Percentiles rank a stretch among this genome's conserved stretches.
phyloP scores from a whole-genome alignment of 2,888 invertebrate genomes.

The Helobdella robusta region DNA sequence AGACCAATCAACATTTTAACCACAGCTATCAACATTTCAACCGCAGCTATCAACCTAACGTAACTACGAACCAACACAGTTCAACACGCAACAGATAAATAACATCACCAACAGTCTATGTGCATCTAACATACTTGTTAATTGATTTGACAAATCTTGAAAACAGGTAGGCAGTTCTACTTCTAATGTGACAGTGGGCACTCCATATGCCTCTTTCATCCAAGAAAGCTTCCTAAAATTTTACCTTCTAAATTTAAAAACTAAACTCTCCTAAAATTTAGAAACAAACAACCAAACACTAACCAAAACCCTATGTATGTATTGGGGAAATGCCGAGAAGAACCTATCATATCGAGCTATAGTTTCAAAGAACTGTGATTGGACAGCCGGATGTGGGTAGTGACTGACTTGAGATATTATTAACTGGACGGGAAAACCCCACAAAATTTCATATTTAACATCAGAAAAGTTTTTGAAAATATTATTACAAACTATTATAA shows the following conservation, averaged over 20 bases:
- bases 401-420: constrained; percentile 51
- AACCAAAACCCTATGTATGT: constrained; percentile 51
- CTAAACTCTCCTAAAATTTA: background rate
- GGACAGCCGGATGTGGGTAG: constrained; percentile 51
- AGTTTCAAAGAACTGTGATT: constrained; percentile 53
- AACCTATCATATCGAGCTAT: constrained; percentile 55
- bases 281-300: constrained; percentile 28
- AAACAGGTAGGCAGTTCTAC: constrained; percentile 55
- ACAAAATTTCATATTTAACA: background rate
- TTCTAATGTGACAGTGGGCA: constrained; percentile 51
- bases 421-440: constrained; percentile 40
- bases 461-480: background rate
- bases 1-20: too few species aligned
- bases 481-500: too few species aligned
- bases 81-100: background rate
- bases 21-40: too few species aligned
- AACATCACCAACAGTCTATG: background rate
- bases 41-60: too few species aligned
- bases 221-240: constrained; percentile 50
- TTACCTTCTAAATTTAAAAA: background rate
- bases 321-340: constrained; percentile 51
- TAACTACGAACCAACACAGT: too few species aligned
- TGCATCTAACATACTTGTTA: constrained; percentile 52
- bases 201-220: constrained; percentile 54
- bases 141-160: constrained; percentile 55